Conservation (phyloP, 2,113 vertebrate species). For the Phainopepla nitens region DNA sequence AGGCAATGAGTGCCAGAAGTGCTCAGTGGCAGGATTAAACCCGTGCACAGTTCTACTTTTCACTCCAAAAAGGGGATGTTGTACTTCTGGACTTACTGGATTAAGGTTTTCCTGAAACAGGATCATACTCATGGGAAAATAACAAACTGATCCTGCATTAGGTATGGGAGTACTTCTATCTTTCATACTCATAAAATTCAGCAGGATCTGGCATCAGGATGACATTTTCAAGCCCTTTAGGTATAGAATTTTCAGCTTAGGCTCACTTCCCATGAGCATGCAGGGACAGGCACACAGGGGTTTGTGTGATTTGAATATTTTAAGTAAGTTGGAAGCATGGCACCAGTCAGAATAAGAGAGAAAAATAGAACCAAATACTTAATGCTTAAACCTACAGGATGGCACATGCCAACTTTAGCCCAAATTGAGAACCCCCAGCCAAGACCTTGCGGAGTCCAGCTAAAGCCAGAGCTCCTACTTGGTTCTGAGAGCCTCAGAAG, state of each 20-base stretch:
- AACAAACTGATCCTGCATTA: not conserved
- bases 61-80: not conserved
- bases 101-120: not conserved
- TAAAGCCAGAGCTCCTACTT: not conserved
- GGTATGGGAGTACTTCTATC: not conserved
- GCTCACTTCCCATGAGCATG: not conserved
- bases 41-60: not conserved
- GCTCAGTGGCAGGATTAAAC: not conserved
- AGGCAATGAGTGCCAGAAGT: not conserved
- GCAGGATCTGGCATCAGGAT: not conserved
- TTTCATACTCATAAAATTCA: not conserved
- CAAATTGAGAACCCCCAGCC: not conserved
- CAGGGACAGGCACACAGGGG: not conserved
- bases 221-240: not conserved
- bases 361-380: not conserved
- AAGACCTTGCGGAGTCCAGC: not conserved
- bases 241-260: not conserved
- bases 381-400: not conserved
- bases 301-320: not conserved
- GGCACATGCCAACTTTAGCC: not conserved
- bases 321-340: not conserved
- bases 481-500: not conserved
- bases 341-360: not conserved
- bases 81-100: not conserved
- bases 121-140: accelerated